Conservation (phyloP, 1,140 invertebrate species). For the Drosophila parabipectinata region DNA sequence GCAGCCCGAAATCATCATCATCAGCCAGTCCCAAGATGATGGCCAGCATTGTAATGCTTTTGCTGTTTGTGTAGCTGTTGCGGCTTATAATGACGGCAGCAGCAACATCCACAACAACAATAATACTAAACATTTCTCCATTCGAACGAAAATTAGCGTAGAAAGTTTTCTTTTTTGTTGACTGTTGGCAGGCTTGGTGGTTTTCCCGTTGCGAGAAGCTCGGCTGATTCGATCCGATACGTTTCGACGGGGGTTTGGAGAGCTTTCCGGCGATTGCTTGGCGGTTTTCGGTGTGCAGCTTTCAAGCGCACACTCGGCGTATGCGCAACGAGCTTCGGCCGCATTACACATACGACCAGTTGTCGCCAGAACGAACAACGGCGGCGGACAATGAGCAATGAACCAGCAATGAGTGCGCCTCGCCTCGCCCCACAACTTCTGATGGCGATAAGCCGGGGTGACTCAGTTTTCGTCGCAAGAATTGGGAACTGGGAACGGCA, state of each 20-base stretch:
- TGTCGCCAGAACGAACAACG: slow-evolving; percentile 29
- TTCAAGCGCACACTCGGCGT: slow-evolving; percentile 51
- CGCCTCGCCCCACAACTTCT: slow-evolving; percentile 10
- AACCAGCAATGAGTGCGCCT: slow-evolving; percentile 14
- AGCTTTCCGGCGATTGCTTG: slow-evolving; percentile 47
- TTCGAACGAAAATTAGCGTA: slow-evolving; percentile 69
- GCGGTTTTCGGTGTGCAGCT: slow-evolving; percentile 29
- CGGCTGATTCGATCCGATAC: slow-evolving; percentile 10
- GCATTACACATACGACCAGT: slow-evolving; percentile 68
- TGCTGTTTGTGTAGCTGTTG: slow-evolving; percentile 38
- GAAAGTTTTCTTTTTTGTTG: slow-evolving; percentile 63
- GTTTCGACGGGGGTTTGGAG: background rate
- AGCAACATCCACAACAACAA: slow-evolving; percentile 42
- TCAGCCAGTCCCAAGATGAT: slow-evolving; percentile 45
- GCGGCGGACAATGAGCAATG: slow-evolving; percentile 52
- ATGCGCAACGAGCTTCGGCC: slow-evolving; percentile 70
- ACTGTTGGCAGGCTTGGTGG: slow-evolving; percentile 13
- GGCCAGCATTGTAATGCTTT: slow-evolving; percentile 40
- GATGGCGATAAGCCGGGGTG: slow-evolving; percentile 56
- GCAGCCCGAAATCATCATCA: slow-evolving; percentile 69
- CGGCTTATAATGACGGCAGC: slow-evolving; percentile 69
- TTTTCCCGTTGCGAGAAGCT: slow-evolving; percentile 35
- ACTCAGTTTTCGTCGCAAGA: slow-evolving; percentile 38
- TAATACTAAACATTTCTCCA: slow-evolving; percentile 60
- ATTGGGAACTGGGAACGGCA: background rate